Percentiles rank a stretch among this genome's conserved stretches.
phyloP scores from a whole-genome alignment of 2,888 invertebrate genomes.

The Prosopocoilus inquinatus region DNA sequence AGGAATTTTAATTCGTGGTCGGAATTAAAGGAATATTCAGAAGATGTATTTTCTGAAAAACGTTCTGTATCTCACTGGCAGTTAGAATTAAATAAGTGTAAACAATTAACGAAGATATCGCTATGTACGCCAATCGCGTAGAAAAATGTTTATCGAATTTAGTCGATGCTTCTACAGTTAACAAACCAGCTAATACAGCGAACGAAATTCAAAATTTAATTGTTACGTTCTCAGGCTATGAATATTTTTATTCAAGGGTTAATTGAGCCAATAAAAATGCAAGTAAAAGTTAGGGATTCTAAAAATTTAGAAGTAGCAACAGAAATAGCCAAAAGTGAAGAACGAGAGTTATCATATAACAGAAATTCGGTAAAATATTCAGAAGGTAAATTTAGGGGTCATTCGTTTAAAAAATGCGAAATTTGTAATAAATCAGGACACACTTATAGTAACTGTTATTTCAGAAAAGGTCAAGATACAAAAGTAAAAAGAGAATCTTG shows the following conservation, averaged over 20 bases:
- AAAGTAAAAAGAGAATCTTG: no score
- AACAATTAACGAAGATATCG: neutral
- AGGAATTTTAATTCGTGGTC: neutral
- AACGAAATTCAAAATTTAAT: neutral
- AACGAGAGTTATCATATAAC: neutral
- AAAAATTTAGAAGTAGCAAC: neutral
- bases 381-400: no score
- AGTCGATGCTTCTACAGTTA: no score
- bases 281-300: neutral
- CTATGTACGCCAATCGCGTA: neutral
- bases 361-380: no score
- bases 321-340: neutral
- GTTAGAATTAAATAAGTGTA: slow-evolving; percentile 1
- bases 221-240: neutral
- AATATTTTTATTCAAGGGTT: slow-evolving; percentile 1
- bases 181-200: neutral
- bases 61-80: neutral
- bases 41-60: neutral
- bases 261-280: neutral
- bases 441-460: no score
- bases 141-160: no score
- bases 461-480: no score
- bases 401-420: no score
- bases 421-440: no score
- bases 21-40: neutral